These are phyloP conservation scores for Hypsopygia costalis DNA, from an alignment of 2,888 invertebrate genomes.

Conservation along the genomic window DNA sequence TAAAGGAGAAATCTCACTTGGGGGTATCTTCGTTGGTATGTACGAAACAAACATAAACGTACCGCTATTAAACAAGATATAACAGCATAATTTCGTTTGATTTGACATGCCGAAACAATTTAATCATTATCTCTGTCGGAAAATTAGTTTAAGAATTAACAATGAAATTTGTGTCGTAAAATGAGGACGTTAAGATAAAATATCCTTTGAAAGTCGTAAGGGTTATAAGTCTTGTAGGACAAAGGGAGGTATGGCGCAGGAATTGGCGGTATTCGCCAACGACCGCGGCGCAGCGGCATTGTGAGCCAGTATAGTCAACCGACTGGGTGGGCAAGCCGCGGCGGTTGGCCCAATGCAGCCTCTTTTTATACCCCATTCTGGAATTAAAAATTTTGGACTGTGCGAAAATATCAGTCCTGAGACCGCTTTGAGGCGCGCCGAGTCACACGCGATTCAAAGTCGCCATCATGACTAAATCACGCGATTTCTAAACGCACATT, in stretches of 20 bases:
- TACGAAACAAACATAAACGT: conserved; percentile 58
- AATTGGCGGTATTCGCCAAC: conserved; percentile 79
- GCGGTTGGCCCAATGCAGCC: conserved; percentile 50
- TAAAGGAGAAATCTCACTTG: conserved; percentile 62
- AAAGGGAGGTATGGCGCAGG: conserved; percentile 55
- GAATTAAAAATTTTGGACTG: conserved; percentile 51
- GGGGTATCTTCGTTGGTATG: conserved; percentile 53
- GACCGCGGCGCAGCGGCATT: conserved; percentile 61
- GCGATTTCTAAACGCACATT: conserved; percentile 23
- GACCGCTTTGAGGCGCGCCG: conserved; percentile 24
- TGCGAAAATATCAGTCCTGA: conserved; percentile 41
- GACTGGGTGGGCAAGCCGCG: conserved; percentile 72
- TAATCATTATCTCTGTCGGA: conserved; percentile 72
- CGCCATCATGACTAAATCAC: conserved; percentile 34
- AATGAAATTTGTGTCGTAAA: conserved; percentile 30
- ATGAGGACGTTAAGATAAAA: conserved; percentile 29
- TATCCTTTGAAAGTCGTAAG: conserved; percentile 23
- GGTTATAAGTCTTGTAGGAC: conserved; percentile 52
- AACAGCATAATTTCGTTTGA: conserved; percentile 80
- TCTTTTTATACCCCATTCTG: conserved; percentile 62
- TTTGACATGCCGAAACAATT: conserved; percentile 80
- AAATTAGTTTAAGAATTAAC: conserved; percentile 43
- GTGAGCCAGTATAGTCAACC: conserved; percentile 47
- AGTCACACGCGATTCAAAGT: conserved; percentile 38
- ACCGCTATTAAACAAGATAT: conserved; percentile 76